Conservation (phyloP, 2,888 invertebrate species). For the Acrobasis consociella region DNA sequence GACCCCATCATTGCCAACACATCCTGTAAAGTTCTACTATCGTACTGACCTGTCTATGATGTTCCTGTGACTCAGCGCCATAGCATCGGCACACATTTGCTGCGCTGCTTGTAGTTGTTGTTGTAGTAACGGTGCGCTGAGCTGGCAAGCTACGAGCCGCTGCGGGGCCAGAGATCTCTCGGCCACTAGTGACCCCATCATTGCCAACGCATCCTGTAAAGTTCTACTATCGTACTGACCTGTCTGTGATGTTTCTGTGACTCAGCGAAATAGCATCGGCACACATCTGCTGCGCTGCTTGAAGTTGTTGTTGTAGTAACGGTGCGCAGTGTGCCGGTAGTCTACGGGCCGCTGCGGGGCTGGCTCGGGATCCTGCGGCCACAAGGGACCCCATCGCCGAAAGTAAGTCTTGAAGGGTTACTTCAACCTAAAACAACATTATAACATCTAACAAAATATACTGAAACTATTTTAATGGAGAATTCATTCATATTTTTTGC, state of each 20-base stretch:
- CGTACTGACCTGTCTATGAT: background rate
- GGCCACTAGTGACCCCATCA: constrained; percentile 65
- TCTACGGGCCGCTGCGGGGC: constrained; percentile 56
- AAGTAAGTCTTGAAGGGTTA: constrained; percentile 58
- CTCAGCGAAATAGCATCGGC: background rate
- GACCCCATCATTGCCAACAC: constrained; percentile 62
- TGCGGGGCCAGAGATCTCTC: constrained; percentile 60
- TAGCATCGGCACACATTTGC: background rate
- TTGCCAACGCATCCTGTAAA: constrained; percentile 58
- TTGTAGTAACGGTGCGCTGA: constrained; percentile 52
- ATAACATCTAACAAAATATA: no score
- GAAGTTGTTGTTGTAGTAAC: constrained; percentile 54
- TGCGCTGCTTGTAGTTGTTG: constrained; percentile 54
- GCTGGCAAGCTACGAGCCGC: no score
- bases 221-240: constrained; percentile 1
- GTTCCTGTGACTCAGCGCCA: background rate
- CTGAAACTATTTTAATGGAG: no score
- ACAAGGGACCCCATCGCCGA: constrained; percentile 65
- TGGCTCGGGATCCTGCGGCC: constrained; percentile 66
- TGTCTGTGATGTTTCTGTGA: background rate
- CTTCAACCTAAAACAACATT: constrained; percentile 60
- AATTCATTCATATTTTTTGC: no score
- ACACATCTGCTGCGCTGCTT: constrained; percentile 39
- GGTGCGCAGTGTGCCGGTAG: constrained; percentile 53
- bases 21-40: constrained; percentile 32